These are phyloP conservation scores for Cirrhinus molitorella DNA, from an alignment of 2,797 vertebrate species.

Conservation along the genomic window DNA sequence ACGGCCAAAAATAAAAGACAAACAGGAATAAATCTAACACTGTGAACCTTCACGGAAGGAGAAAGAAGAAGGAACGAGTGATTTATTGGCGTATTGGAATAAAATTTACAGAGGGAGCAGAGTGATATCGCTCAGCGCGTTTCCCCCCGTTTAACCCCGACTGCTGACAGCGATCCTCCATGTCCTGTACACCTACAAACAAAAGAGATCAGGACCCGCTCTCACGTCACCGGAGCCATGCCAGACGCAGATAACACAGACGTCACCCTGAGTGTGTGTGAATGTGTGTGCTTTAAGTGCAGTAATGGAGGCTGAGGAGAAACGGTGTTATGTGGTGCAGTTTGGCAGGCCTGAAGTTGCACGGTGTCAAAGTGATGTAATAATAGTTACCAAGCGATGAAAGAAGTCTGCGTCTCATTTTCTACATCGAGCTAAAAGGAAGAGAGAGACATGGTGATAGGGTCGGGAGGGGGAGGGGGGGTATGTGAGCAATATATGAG, in stretches of 20 bases:
- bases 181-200: constrained; percentile 52
- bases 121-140: neutral
- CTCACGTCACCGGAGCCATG: constrained; percentile 56
- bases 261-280: constrained; percentile 56
- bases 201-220: constrained; percentile 61
- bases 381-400: constrained; percentile 74
- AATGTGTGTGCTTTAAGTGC: constrained; percentile 32
- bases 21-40: constrained; percentile 78
- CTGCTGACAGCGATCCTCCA: constrained; percentile 67
- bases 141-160: constrained; percentile 66
- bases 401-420: constrained; percentile 81
- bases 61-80: constrained; percentile 60
- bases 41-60: constrained; percentile 59
- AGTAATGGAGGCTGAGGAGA: constrained; percentile 33
- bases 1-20: constrained; percentile 75
- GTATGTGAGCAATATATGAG: constrained; percentile 76
- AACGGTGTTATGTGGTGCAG: constrained; percentile 45
- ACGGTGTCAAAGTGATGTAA: constrained; percentile 80
- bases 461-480: constrained; percentile 1
- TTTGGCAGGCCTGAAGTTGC: constrained; percentile 44
- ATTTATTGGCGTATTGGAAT: constrained; percentile 77
- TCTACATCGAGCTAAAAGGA: constrained; percentile 66
- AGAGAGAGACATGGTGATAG: constrained; percentile 52
- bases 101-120: constrained; percentile 67
- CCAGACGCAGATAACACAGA: constrained; percentile 61